Conservation (phyloP, 2,888 invertebrate species). For the Anoncus sp. region DNA sequence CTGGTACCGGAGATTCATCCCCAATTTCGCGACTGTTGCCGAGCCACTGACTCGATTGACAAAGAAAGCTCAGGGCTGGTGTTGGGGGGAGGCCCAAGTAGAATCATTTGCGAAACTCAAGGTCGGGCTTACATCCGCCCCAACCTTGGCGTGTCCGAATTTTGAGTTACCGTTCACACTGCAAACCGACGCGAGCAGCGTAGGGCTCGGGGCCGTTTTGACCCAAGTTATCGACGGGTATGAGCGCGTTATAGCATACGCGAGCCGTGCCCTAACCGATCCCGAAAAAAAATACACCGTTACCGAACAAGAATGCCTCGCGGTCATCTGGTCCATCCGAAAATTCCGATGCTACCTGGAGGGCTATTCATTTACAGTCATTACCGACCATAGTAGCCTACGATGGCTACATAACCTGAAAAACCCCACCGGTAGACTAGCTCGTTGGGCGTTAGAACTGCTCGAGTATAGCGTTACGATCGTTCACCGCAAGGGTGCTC, state of each 20-base stretch:
- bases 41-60: slow-evolving; percentile 65
- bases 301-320: slow-evolving; percentile 69
- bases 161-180: slow-evolving; percentile 55
- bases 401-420: slow-evolving; percentile 66
- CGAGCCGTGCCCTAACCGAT: slow-evolving; percentile 58
- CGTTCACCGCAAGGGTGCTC: slow-evolving; percentile 40
- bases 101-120: slow-evolving; percentile 19
- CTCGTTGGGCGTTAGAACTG: slow-evolving; percentile 67
- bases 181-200: slow-evolving; percentile 61
- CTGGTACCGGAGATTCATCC: slow-evolving; percentile 71
- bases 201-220: slow-evolving; percentile 62
- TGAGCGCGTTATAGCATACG: slow-evolving; percentile 67
- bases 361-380: slow-evolving; percentile 64
- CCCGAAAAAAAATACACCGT: slow-evolving; percentile 66
- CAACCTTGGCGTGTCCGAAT: slow-evolving; percentile 35
- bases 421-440: slow-evolving; percentile 66
- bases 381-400: slow-evolving; percentile 68
- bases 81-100: slow-evolving; percentile 36
- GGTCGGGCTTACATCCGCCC: background rate
- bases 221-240: slow-evolving; percentile 62
- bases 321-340: slow-evolving; percentile 65
- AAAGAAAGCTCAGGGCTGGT: slow-evolving; percentile 45
- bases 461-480: slow-evolving; percentile 57
- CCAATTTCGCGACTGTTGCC: slow-evolving; percentile 57
- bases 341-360: slow-evolving; percentile 65